Evolutionary conservation across 2,888 invertebrate genomes (phyloP).

Genomic region (Stictocephala bisonia): DNA sequence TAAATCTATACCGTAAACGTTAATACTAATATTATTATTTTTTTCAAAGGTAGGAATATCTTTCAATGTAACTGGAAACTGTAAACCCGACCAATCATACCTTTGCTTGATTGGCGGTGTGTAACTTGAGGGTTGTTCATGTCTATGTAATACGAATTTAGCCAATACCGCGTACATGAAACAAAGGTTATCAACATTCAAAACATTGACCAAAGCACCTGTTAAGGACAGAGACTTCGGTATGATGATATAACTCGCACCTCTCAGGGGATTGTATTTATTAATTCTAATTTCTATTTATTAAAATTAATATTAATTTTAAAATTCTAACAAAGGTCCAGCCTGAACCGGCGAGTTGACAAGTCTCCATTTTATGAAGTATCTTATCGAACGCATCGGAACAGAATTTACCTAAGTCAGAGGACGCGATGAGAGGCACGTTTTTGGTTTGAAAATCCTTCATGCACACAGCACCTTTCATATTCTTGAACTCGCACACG

Average conservation of each 20-base stretch:
- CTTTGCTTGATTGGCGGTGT: neutral
- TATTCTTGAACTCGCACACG: neutral
- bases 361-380: neutral
- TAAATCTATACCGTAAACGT: neutral
- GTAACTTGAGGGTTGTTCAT: neutral
- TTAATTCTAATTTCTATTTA: slow-evolving; percentile 4
- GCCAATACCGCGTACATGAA: neutral
- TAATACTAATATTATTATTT: neutral
- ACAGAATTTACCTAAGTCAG: neutral
- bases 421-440: neutral
- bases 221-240: neutral
- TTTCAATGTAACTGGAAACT: slow-evolving; percentile 6
- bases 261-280: neutral
- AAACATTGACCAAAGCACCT: neutral
- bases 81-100: slow-evolving; percentile 1
- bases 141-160: neutral
- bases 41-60: slow-evolving; percentile 15
- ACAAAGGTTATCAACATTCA: neutral
- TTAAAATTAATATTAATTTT: too few relatives aligned
- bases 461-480: neutral
- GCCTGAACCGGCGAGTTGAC: neutral
- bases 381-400: slow-evolving; percentile 1
- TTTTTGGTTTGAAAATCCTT: slow-evolving; percentile 5
- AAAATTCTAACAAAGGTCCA: slow-evolving; percentile 5
- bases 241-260: neutral